These are phyloP conservation scores for Butorides virescens DNA, from an alignment of 2,113 vertebrate species.

Conservation along the genomic window DNA sequence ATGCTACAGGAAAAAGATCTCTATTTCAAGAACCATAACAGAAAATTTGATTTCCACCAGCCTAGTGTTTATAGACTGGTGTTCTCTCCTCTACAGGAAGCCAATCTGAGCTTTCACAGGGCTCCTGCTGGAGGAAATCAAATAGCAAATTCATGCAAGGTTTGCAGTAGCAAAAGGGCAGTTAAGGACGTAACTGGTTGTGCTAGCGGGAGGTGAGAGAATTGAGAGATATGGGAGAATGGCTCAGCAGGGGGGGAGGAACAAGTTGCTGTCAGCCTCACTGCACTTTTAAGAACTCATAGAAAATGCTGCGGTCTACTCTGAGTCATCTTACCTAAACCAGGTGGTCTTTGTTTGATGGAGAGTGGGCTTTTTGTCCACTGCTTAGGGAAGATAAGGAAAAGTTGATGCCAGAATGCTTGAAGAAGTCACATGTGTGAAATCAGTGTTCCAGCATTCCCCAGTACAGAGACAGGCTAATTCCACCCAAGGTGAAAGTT, in stretches of 20 bases:
- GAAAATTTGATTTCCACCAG: constrained; percentile 60
- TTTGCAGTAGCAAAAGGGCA: background rate
- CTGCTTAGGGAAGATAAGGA: background rate
- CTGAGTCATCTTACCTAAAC: background rate
- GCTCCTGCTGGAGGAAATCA: constrained; percentile 38
- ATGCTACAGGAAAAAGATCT: background rate
- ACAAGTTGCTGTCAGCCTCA: background rate
- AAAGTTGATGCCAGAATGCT: background rate
- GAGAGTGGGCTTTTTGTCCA: background rate
- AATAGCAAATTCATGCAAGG: background rate
- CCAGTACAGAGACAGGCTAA: fast-evolving
- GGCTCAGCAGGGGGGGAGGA: background rate
- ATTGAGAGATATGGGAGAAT: background rate
- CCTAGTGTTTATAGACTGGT: constrained; percentile 30
- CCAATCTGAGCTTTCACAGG: constrained; percentile 26
- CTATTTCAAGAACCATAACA: background rate
- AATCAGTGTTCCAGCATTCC: background rate
- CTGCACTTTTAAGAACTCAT: background rate
- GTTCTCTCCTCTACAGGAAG: constrained; percentile 25
- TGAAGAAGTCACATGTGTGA: background rate
- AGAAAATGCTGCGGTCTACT: background rate
- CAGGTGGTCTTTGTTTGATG: background rate
- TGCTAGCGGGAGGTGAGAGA: background rate
- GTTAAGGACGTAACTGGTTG: background rate
- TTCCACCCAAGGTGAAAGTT: background rate